A percentile compares a stretch with the other conserved stretches of the same genome.
These are phyloP conservation scores for Orussus abietinus DNA, from an alignment of 1,140 invertebrate genomes.

Conservation along the genomic window DNA sequence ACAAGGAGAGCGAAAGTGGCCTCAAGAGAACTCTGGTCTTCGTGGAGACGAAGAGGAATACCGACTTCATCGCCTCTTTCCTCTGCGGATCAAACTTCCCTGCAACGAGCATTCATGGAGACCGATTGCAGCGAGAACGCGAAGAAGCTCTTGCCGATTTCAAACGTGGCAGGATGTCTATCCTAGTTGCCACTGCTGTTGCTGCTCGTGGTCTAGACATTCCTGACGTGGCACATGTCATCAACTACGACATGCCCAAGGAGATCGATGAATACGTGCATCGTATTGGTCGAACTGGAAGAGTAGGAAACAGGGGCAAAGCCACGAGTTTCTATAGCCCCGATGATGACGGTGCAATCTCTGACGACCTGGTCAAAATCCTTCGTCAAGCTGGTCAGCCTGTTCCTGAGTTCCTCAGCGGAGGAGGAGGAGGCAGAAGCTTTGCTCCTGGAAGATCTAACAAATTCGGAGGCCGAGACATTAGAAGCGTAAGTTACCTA, in stretches of 20 bases:
- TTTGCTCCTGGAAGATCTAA: conserved; percentile 28
- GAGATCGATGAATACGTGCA: conserved; percentile 92
- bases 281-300: conserved; percentile 89
- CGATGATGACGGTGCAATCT: conserved; percentile 59
- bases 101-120: conserved; percentile 91
- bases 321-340: conserved; percentile 85
- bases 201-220: conserved; percentile 88
- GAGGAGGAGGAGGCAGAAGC: conserved; percentile 38
- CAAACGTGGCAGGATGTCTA: conserved; percentile 65
- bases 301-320: conserved; percentile 86
- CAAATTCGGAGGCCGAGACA: conserved; percentile 56
- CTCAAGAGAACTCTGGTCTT: conserved; percentile 75
- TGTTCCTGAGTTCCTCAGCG: conserved; percentile 62
- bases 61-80: conserved; percentile 81
- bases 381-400: conserved; percentile 63
- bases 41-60: conserved; percentile 83
- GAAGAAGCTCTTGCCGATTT: conserved; percentile 86
- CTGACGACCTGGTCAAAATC: conserved; percentile 66
- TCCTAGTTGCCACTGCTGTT: conserved; percentile 91
- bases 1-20: conserved; percentile 53
- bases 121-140: conserved; percentile 82
- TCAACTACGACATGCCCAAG: conserved; percentile 89
- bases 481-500: conserved; percentile 42
- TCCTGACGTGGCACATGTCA: conserved; percentile 77
- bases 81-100: conserved; percentile 66